Evolutionary conservation across 2,113 vertebrate species (phyloP).

Genomic region (Macrotis lagotis): DNA sequence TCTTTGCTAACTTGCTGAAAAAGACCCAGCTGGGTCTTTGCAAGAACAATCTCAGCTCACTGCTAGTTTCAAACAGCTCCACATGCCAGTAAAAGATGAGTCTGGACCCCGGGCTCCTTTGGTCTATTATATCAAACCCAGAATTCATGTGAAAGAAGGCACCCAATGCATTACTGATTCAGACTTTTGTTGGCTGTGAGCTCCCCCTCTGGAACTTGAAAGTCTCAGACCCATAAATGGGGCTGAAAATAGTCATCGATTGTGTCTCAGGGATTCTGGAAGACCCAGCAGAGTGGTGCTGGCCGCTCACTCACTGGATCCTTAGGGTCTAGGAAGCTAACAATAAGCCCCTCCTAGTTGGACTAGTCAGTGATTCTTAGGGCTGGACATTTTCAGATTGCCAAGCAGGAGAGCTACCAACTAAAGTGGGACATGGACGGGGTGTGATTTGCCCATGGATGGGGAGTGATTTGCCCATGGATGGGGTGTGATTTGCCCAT

Average conservation of each 20-base stretch:
- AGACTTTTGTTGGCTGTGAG: slow-evolving; percentile 29
- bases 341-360: neutral
- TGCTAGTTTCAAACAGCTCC: slow-evolving; percentile 41
- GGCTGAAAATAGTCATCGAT: neutral
- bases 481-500: neutral
- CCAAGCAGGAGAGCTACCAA: neutral
- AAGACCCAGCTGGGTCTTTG: slow-evolving; percentile 54
- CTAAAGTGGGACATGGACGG: neutral
- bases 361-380: neutral
- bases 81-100: slow-evolving; percentile 28
- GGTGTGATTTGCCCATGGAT: neutral
- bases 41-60: slow-evolving; percentile 28
- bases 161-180: slow-evolving; percentile 23
- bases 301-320: slow-evolving; percentile 20
- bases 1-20: slow-evolving; percentile 50
- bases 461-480: too few species aligned
- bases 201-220: neutral
- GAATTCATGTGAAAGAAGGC: slow-evolving; percentile 29
- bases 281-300: neutral
- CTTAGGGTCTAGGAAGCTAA: slow-evolving; percentile 41
- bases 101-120: slow-evolving; percentile 28
- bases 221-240: neutral
- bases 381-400: neutral
- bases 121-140: slow-evolving; percentile 12
- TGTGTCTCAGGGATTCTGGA: slow-evolving; percentile 22